Evolutionary conservation across 2,797 vertebrate genomes (phyloP).

Genomic region (Urophycis tenuis): DNA sequence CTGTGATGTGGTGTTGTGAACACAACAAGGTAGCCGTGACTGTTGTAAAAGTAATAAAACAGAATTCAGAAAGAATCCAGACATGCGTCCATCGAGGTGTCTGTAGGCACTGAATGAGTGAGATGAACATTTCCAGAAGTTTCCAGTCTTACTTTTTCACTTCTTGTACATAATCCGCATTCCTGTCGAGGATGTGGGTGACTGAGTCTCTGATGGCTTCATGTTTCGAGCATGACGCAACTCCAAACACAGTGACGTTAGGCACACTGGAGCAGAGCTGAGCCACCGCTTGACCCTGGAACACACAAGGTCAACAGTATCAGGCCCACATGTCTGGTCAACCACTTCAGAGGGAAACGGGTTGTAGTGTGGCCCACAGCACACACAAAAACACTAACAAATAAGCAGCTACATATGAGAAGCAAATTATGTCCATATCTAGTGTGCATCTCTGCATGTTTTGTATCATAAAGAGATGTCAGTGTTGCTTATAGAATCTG

Average conservation of each 20-base stretch:
- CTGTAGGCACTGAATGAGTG: neutral
- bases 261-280: slow-evolving; percentile 93
- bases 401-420: neutral
- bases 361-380: neutral
- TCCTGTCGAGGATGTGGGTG: slow-evolving; percentile 95
- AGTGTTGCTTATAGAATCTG: neutral
- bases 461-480: neutral
- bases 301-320: slow-evolving; percentile 33
- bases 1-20: neutral
- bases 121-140: neutral
- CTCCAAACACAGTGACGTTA: slow-evolving; percentile 89
- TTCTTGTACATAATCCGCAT: slow-evolving; percentile 91
- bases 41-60: neutral
- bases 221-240: slow-evolving; percentile 94
- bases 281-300: slow-evolving; percentile 94
- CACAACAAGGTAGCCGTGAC: neutral
- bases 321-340: slow-evolving; percentile 12
- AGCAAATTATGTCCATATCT: neutral
- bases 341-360: neutral
- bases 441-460: neutral
- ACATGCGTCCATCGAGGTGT: neutral
- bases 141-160: slow-evolving; percentile 84
- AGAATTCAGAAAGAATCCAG: too few relatives aligned
- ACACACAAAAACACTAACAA: neutral
- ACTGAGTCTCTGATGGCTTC: slow-evolving; percentile 90